Evolutionary conservation across 2,113 vertebrate genomes (phyloP), one percentile per base, ranked within the genome.

Genomic region (Hippopotamus amphibius): DNA sequence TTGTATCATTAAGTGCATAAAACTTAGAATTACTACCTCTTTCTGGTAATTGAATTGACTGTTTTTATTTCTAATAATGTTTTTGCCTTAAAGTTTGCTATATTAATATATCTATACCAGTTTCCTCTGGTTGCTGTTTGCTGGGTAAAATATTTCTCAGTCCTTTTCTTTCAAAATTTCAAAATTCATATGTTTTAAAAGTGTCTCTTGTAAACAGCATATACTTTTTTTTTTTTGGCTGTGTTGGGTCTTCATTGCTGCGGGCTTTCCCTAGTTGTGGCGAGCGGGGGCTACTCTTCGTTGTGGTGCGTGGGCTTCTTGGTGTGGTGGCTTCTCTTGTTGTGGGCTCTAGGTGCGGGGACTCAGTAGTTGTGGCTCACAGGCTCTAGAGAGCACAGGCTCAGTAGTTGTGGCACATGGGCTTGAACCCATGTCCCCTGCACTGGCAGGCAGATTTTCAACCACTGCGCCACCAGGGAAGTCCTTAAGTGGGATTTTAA

Each of bases 81-180:
- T 79, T 74, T 50, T 43, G 61, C 30, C 43, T 61, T 61, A 68
- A 76, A 81, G 46, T 95, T 77, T 80, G 28, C 46, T 86, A 28
- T 77, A 41, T 74, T 46, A 79, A 71, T 66, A 12, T 57, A 55
- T 69, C 17, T 81, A 41, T 3, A 8, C 22, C 22, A 81, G 57
- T 46, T 93, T 81, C 85, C 46, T 93, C 28, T 33, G 61, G 6
- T 82, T 82, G 68, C 57, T 90, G 30, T 65, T 93, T 76, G 66
- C 43, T 93, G 66, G 21, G 21, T 61, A 46, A 46, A 76, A 37
- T 76, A 71, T 59, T 81, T 93, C 63, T 63, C 46, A 9, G 82
- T 68, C 9, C 28, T 91, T 96, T 95, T 46, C 30, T 63, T 93
- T 89, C 37, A 82, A 81, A 77, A 50, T 90, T 87, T 92, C 37